Evolutionary conservation across 2,113 vertebrate genomes (phyloP), one percentile per base, ranked within the genome.

Genomic region (Thryonomys swinderianus): DNA sequence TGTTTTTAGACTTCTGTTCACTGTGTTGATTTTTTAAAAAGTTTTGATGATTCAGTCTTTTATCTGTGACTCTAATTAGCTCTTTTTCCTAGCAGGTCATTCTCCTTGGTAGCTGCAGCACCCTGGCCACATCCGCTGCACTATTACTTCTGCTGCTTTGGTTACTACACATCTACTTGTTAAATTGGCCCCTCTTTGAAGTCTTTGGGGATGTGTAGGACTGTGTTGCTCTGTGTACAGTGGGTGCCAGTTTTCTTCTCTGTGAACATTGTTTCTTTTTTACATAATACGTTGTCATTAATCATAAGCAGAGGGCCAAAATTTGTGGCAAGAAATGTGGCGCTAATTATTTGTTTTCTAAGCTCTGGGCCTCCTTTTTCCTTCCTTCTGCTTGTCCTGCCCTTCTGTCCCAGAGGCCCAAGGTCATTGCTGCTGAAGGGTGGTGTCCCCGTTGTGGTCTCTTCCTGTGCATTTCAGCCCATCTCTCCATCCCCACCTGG

Each of bases 21-120:
- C 14, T 62, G 34, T 71, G 21, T 92, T 85, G 7, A 55, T 89
- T 76, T 80, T 45, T 86, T 2, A 21, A 13, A 13, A 71, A 27
- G 13, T 73, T 57, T 85, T 85, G 21, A 42, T 82, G 74, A 69
- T 51, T 83, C 76, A 71, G n/a, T 83, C 9, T 86, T 95, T 79
- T 53, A 48, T 45, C 88, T 55, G 20, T 83, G 74, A 79, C 83
- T 94, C 73, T 30, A 84, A 55, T 53, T 42, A 69, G 42, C 78
- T 69, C 23, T 81, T 76, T 82, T 34, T 34, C 21, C 6, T 53
- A 66, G 6, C 57, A 64, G 61, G 14, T 48, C 32, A 1, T 78
- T 89, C 37, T 89, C 81, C 71, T 85, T 64, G n/a, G 53, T 23
- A 45, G 25, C 25, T 67, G 7, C 37, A 66, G 23, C 40, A 10